Evolutionary conservation across 2,113 vertebrate genomes (phyloP), one percentile per base, ranked within the genome.

Genomic region (Elachura formosa): DNA sequence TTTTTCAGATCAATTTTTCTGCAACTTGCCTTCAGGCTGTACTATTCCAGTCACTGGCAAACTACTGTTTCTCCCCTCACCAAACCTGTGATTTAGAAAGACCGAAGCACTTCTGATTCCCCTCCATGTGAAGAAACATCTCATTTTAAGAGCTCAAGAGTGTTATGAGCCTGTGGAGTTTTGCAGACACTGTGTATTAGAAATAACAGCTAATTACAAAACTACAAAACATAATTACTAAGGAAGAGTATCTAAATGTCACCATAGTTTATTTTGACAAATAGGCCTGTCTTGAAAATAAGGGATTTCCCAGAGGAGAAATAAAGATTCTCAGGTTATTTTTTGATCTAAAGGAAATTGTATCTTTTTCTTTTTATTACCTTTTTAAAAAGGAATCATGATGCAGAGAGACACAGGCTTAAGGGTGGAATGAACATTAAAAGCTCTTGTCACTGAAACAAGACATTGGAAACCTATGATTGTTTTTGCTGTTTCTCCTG

Each of bases 121-220:
- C 31, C 33, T 86, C 14, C 76, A 75, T 11, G 52, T 34, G 46
- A 59, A 90, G 59, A 72, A 91, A 71, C 0, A 0, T 49, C 45
- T n/a, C 26, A 9, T 87, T 74, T 92, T 59, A 77, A 74, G 82
- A 77, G 51, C 67, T 89, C 72, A 81, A 5, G 31, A 1, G 0
- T 83, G 48, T 89, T 84, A 76, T 46, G 74, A 91, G 38, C 62
- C 40, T 33, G 46, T 12, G 51, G 62, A 82, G 25, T 80, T 91
- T 71, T 77, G 59, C 52, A 96, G 90, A 36, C 56, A 28, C 63
- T 81, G 36, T 31, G 16, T 59, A 81, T 93, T 85, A 91, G 91
- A 88, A 93, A 86, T 67, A 93, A 85, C 63, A 96, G 56, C 72
- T 96, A 95, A 96, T 96, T 96, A 94, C 40, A 81, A 92, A 92